A percentile compares a stretch with the other conserved stretches of the same genome.
These are phyloP conservation scores for Brachypteracias leptosomus DNA, from an alignment of 2,113 vertebrate genomes.

Conservation along the genomic window DNA sequence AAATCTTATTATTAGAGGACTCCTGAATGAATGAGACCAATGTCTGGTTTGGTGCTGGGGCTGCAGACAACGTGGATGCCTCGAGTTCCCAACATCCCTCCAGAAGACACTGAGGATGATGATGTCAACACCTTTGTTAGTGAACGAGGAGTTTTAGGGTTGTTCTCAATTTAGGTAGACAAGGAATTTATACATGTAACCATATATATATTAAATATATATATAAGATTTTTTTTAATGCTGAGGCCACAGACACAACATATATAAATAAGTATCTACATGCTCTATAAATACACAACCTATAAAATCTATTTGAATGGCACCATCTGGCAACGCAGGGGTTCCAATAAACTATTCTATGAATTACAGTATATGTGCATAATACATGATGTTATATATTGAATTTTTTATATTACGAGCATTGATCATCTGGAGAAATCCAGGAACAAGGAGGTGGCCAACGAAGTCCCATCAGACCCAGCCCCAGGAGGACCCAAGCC, in stretches of 20 bases:
- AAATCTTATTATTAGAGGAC: neutral
- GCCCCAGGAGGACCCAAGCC: neutral
- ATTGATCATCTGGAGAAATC: neutral
- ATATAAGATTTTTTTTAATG: neutral
- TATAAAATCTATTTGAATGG: neutral
- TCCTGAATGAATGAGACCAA: neutral
- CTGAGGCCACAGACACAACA: neutral
- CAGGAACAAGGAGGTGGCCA: neutral
- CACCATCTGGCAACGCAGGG: neutral
- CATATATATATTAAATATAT: neutral
- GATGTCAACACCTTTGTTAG: neutral
- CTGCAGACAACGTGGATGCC: neutral
- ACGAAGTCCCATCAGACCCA: fast-evolving
- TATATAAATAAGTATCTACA: neutral
- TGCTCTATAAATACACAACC: neutral
- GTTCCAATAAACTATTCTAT: neutral
- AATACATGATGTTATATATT: neutral
- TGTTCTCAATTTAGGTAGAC: neutral
- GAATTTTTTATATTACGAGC: neutral
- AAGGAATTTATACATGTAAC: neutral
- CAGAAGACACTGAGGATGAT: neutral
- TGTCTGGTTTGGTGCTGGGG: fast-evolving
- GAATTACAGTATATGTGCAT: neutral
- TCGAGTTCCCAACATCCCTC: neutral
- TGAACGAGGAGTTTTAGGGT: neutral